These are phyloP conservation scores for Gryllus longicercus DNA, from an alignment of 2,888 invertebrate species.

Conservation along the genomic window DNA sequence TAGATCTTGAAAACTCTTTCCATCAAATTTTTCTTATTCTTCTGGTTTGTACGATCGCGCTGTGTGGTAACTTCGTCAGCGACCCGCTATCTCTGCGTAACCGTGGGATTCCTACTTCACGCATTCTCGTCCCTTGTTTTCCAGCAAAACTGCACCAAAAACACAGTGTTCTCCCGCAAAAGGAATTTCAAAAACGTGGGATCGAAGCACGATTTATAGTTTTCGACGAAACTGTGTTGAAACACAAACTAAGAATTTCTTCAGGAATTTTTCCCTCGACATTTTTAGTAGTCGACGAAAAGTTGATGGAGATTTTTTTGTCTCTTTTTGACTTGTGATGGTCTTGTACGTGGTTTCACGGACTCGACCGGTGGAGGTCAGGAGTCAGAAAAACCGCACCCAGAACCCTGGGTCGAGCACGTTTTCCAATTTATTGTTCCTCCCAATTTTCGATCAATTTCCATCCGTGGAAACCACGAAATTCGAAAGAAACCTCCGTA, in stretches of 20 bases:
- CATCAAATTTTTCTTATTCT: too few relatives aligned
- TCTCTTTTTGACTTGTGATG: not conserved
- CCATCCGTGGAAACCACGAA: conserved; percentile 6
- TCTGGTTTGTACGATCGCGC: too few relatives aligned
- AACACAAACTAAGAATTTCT: not conserved
- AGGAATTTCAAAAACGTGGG: too few relatives aligned
- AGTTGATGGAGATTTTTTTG: not conserved
- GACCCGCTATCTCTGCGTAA: too few relatives aligned
- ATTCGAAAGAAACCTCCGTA: not conserved
- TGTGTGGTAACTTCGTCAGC: too few relatives aligned
- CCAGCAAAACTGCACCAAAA: too few relatives aligned
- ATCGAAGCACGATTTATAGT: too few relatives aligned
- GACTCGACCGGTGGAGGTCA: not conserved
- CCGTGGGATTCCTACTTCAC: too few relatives aligned
- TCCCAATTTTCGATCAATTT: conserved; percentile 6
- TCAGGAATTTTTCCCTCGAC: not conserved
- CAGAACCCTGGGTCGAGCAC: not conserved
- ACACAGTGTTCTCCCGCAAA: too few relatives aligned
- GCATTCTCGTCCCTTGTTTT: too few relatives aligned
- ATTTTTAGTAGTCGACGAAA: not conserved
- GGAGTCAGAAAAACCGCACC: not conserved
- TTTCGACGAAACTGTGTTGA: not conserved
- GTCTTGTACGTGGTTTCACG: not conserved
- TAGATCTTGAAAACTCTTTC: too few relatives aligned
- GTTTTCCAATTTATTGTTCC: not conserved